Evolutionary conservation across 2,888 invertebrate genomes (phyloP).

Genomic region (Hypsopygia costalis): DNA sequence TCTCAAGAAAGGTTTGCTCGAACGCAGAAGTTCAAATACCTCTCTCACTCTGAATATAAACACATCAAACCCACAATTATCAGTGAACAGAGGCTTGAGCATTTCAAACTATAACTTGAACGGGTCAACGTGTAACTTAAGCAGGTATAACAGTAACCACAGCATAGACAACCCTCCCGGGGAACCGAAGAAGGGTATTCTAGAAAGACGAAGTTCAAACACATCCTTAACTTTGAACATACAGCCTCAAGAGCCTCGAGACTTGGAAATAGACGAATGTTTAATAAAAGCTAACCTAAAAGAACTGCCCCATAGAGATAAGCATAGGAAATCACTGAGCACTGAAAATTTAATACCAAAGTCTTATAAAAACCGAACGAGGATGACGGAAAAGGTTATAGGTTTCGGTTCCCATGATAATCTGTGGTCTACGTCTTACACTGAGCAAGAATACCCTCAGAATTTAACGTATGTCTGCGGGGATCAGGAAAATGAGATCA

Average conservation of each 20-base stretch:
- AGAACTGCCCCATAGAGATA: constrained; percentile 57
- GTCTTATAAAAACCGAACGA: constrained; percentile 64
- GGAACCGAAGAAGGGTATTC: constrained; percentile 81
- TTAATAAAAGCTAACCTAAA: constrained; percentile 54
- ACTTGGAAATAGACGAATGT: constrained; percentile 66
- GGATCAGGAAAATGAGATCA: constrained; percentile 73
- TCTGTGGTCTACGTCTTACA: constrained; percentile 67
- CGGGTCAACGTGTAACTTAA: constrained; percentile 73
- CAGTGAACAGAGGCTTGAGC: constrained; percentile 67
- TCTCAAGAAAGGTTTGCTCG: constrained; percentile 86
- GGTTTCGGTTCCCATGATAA: constrained; percentile 76
- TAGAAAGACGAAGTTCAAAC: constrained; percentile 90
- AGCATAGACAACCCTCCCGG: constrained; percentile 60
- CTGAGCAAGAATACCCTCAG: constrained; percentile 57
- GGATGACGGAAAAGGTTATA: constrained; percentile 48
- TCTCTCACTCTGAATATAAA: constrained; percentile 90
- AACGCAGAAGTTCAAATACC: constrained; percentile 94
- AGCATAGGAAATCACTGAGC: constrained; percentile 79
- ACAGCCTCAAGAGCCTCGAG: constrained; percentile 65
- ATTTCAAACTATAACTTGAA: constrained; percentile 76
- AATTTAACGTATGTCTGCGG: constrained; percentile 69
- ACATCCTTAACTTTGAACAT: constrained; percentile 88
- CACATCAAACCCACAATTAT: constrained; percentile 66
- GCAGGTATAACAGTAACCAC: constrained; percentile 68
- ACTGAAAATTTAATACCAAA: constrained; percentile 81